Base-by-base conservation (phyloP, 2,113 vertebrate genomes). In the Syrrhaptes paradoxus region DNA sequence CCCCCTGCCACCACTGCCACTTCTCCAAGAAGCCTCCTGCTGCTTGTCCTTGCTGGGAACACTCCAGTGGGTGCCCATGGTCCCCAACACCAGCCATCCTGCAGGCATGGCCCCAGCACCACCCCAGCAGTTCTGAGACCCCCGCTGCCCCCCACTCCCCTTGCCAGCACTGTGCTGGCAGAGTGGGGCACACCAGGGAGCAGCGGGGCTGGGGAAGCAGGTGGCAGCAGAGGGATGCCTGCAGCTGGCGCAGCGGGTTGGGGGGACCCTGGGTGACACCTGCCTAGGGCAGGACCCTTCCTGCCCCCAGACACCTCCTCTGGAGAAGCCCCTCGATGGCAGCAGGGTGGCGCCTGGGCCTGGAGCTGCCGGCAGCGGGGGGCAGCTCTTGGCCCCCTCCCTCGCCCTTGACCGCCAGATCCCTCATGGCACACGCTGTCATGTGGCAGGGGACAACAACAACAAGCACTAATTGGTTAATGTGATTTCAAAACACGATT, bases 381-480 rank as follows among this genome's bases (percentile, higher is more conserved):
- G 46, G 21, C 70, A 85, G 61, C 61, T 82, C 17, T 0, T 20
- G 61, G 54, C 75, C 73, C 84, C 63, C 41, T 87, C 36, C 38
- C 52, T 82, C 12, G 70, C 82, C 96, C 90, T 96, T 96, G 94
- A 82, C 90, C 4, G 13, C 59, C 1, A 4, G 57, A 71, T 95
- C 70, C 82, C 82, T 95, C 0, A 4, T 38, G 8, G 96, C 87
- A 93, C 94, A 88, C 3, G 10, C 85, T 94, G 91, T 94, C 94
- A 96, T 93, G 92, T 88, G 91, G 78, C 89, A 93, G 38, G 81
- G 87, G 71, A 93, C 93, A 96, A 95, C 85, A 95, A 96, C 85
- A 96, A 96, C 84, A 94, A 66, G 28, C 74, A 67, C 84, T 96
- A 97, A 96, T 97, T 97, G 83, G 93, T 94, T 97, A 97, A 97